These are phyloP conservation scores for Dendrocincla tyrannina DNA, from an alignment of 2,797 vertebrate genomes.

Conservation along the genomic window DNA sequence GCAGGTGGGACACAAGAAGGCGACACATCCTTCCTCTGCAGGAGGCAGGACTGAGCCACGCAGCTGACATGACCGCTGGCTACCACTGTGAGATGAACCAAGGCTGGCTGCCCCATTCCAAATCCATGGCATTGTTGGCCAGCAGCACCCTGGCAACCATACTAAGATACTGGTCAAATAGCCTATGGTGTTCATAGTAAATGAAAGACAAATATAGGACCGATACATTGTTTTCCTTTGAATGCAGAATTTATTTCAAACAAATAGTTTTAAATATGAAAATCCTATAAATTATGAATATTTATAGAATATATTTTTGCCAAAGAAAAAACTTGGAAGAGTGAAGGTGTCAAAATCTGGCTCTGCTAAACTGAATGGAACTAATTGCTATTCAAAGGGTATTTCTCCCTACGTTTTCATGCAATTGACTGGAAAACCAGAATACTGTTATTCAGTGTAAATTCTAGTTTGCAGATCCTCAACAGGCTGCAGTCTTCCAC, in stretches of 20 bases:
- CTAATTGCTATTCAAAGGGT: not conserved
- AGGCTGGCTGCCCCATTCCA: not conserved
- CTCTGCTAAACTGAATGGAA: not conserved
- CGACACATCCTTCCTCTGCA: not conserved
- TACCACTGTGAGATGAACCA: accelerated
- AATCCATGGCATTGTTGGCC: not conserved
- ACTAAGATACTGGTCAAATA: not conserved
- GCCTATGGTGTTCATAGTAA: not conserved
- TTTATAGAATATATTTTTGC: not conserved
- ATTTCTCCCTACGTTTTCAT: not conserved
- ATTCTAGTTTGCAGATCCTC: not conserved
- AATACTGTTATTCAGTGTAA: not conserved
- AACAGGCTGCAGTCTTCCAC: not conserved
- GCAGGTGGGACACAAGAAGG: not conserved
- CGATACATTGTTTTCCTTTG: not conserved
- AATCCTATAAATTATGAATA: not conserved
- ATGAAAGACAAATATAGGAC: not conserved
- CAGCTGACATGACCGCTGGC: accelerated
- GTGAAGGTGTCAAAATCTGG: not conserved
- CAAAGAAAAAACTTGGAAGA: not conserved
- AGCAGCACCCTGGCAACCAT: not conserved
- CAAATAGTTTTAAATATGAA: not conserved
- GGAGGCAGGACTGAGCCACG: not conserved
- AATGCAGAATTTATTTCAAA: conserved; percentile 34
- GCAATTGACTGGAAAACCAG: not conserved